Percentiles rank a stretch among this genome's conserved stretches.
Conservation (phyloP, 2,113 vertebrate species). For the Osmerus eperlanus region DNA sequence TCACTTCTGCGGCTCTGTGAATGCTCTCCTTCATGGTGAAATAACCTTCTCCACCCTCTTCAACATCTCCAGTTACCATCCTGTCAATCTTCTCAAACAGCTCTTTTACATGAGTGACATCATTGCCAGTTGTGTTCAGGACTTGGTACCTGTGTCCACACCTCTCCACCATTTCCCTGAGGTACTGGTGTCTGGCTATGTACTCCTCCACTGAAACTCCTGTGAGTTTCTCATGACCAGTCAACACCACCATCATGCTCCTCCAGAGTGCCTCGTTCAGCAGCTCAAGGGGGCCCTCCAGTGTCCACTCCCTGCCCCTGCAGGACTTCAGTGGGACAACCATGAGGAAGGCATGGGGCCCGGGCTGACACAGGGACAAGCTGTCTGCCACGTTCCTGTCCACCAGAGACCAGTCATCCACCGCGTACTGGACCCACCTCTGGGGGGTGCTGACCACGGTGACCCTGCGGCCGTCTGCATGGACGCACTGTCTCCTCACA, state of each 20-base stretch:
- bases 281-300: constrained; percentile 50
- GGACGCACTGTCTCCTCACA: constrained; percentile 28
- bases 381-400: constrained; percentile 31
- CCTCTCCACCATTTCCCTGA: constrained; percentile 21
- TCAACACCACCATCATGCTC: constrained; percentile 36
- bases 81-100: constrained; percentile 36
- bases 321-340: constrained; percentile 37
- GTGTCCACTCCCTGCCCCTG: constrained; percentile 43
- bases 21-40: constrained; percentile 9
- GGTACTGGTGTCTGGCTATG: constrained; percentile 9
- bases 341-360: constrained; percentile 46
- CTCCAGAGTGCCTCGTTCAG: constrained; percentile 38
- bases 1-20: not conserved
- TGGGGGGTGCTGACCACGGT: constrained; percentile 45
- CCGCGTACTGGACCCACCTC: constrained; percentile 40
- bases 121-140: constrained; percentile 41
- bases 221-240: constrained; percentile 29
- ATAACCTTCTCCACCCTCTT: constrained; percentile 21
- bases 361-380: constrained; percentile 32
- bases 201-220: constrained; percentile 24
- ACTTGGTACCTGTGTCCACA: constrained; percentile 44
- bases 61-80: constrained; percentile 17
- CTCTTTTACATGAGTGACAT: constrained; percentile 23
- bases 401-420: constrained; percentile 14
- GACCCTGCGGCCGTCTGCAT: not conserved